Percentiles rank a stretch among this genome's conserved stretches.
These are phyloP conservation scores for Lophius americanus DNA, from an alignment of 2,797 vertebrate species.

Conservation along the genomic window DNA sequence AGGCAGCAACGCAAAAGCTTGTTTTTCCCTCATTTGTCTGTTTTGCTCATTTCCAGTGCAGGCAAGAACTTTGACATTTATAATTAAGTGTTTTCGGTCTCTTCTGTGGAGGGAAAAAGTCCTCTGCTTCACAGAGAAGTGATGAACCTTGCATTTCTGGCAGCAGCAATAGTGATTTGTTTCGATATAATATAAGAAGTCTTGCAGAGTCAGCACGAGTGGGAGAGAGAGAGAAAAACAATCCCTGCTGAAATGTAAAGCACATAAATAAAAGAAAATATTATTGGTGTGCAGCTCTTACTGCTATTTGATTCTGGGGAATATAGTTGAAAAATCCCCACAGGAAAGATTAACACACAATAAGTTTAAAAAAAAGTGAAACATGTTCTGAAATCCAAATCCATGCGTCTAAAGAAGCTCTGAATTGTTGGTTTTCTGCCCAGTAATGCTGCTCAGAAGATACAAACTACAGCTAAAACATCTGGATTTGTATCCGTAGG, in stretches of 20 bases:
- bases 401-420: neutral
- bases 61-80: conserved; percentile 10
- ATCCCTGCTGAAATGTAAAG: too few relatives aligned
- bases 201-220: conserved; percentile 44
- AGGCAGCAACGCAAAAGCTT: too few relatives aligned
- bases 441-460: neutral
- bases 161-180: conserved; percentile 43
- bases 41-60: conserved; percentile 11
- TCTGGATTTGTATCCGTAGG: conserved; percentile 74
- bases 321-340: neutral
- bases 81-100: conserved; percentile 30
- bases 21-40: too few relatives aligned
- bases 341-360: neutral
- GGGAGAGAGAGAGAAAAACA: conserved; percentile 22
- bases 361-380: neutral
- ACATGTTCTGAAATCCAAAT: neutral
- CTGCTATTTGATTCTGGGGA: neutral
- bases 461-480: too few relatives aligned
- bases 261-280: neutral
- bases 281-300: neutral
- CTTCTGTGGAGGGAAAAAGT: conserved; percentile 14
- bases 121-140: conserved; percentile 39
- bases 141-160: conserved; percentile 43
- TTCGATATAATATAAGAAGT: conserved; percentile 48
- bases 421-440: neutral